These are phyloP conservation scores for Oceanites oceanicus DNA, from an alignment of 2,113 vertebrate genomes.

Conservation along the genomic window DNA sequence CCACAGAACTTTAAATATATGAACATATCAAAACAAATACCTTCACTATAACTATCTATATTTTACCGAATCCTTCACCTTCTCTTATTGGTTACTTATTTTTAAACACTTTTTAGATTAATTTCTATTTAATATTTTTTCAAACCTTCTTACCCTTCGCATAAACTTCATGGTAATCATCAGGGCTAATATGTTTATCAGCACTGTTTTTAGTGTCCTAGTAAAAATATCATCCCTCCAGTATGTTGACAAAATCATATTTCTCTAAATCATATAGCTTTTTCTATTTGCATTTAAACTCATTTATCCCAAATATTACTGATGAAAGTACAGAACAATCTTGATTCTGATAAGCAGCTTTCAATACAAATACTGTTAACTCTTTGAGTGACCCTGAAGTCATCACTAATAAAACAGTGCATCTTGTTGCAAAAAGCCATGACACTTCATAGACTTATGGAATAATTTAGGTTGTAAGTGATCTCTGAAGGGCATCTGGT, in stretches of 20 bases:
- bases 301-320: not conserved
- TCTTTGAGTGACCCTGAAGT: not conserved
- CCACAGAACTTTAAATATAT: not conserved
- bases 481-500: not conserved
- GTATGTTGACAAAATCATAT: not conserved
- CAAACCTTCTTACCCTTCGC: not conserved
- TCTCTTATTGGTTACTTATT: not conserved
- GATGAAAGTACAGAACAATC: not conserved
- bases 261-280: not conserved
- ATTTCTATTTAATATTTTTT: not conserved
- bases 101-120: not conserved
- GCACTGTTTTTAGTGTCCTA: not conserved
- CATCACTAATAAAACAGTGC: not conserved
- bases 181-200: not conserved
- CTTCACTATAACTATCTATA: not conserved
- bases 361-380: not conserved
- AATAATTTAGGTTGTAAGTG: not conserved
- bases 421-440: not conserved
- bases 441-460: not conserved
- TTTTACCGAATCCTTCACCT: not conserved
- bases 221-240: not conserved
- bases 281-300: not conserved
- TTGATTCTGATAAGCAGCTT: not conserved
- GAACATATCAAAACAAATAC: not conserved
- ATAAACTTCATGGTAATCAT: not conserved